phyloP scores from a whole-genome alignment of 2,888 invertebrate species.

The Patella ulyssiponensis region DNA sequence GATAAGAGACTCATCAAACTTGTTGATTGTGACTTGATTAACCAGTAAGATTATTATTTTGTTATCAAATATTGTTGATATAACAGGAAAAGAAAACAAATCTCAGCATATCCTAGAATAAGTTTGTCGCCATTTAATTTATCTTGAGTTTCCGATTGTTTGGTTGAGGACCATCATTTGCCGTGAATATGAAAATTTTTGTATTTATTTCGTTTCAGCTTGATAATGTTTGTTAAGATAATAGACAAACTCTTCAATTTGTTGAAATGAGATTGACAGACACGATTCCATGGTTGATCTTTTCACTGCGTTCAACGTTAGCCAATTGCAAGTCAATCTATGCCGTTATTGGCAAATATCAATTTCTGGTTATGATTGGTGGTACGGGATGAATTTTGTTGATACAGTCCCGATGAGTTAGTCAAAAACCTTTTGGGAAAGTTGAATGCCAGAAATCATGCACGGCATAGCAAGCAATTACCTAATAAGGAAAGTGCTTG shows the following conservation, averaged over 20 bases:
- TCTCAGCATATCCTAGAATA: neutral
- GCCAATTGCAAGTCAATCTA: neutral
- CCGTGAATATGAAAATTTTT: too few species aligned
- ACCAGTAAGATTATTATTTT: neutral
- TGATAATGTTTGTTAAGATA: neutral
- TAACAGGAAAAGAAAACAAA: neutral
- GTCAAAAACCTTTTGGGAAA: neutral
- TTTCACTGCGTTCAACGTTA: neutral
- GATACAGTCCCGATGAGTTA: neutral
- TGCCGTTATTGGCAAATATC: neutral
- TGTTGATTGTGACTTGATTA: too few species aligned
- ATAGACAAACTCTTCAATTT: neutral
- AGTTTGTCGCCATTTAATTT: neutral
- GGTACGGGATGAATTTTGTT: neutral
- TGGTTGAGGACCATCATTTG: too few species aligned
- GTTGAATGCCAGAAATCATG: neutral
- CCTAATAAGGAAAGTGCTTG: neutral
- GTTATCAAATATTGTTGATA: neutral
- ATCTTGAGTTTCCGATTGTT: too few species aligned
- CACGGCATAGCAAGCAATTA: neutral
- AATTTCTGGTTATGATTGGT: constrained; percentile 9
- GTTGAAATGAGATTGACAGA: neutral
- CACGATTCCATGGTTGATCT: neutral
- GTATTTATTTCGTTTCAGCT: neutral
- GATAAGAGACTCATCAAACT: too few species aligned